Base-by-base conservation (phyloP, 2,888 invertebrate species). In the Caenorhabditis sp. region DNA sequence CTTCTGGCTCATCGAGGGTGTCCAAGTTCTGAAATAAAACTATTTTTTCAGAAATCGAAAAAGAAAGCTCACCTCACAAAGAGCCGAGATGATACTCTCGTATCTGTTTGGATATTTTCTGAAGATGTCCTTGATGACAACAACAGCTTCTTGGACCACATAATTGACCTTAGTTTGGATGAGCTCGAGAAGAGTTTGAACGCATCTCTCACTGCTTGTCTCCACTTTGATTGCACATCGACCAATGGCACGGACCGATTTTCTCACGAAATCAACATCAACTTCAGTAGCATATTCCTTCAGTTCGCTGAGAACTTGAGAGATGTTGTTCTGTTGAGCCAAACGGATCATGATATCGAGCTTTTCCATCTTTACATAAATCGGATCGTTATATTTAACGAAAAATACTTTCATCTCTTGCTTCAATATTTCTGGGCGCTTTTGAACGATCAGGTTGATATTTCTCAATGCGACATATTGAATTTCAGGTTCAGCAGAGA, bases 361-460 rank as follows among this genome's bases (percentile, higher is more conserved):
- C 93, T 99, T 99, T 93, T 99, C 99, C 84, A 99, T 94, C 93
- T 99, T 99, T 56, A 99, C 99, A 93, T 99, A 99, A 93, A 99
- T 99, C 0, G 99, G 99, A 94, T 99, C 99, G 93, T 99, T 99
- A 94, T 99, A 99, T 92, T 99, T 99, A 47, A 99, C 99, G 93
- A 99, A 99, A 94, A 99, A 99, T 72, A 96, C 89, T 94, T 99
- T 99, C 98, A 99, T 98, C 94, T 99, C 99, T 91, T 98, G 97
- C 93, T 99, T 99, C 59, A 99, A 94, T 89, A 99, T 98, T 82
- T 99, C 99, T 0, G 98, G 97, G 56, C 93, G 94, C 93, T 99
- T 99, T 93, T 99, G 99, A 19, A 99, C 99, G 85, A 99, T 99
- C 61, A 99, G 94, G 94, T 99, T 99, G 92, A 99, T 99, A 93